Percentiles rank a stretch among this genome's conserved stretches.
Conservation (phyloP, 1,140 invertebrate species). For the Mycetomoellerius zeteki region DNA sequence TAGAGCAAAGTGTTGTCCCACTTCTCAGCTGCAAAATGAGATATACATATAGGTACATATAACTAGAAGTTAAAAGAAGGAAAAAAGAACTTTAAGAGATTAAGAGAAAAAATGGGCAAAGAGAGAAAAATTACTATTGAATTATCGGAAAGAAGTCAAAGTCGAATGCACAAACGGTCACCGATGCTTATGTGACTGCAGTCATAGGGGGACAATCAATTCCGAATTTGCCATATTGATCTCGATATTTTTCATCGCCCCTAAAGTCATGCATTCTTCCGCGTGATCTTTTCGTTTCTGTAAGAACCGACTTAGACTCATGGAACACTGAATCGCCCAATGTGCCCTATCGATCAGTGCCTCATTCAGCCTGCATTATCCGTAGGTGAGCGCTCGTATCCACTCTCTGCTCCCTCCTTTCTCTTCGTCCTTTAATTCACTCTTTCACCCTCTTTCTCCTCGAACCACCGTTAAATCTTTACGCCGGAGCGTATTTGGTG, state of each 20-base stretch:
- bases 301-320: slow-evolving; percentile 21
- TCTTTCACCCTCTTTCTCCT: slow-evolving; percentile 38
- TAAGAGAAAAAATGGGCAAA: not conserved
- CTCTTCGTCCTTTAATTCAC: slow-evolving; percentile 42
- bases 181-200: not conserved
- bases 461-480: slow-evolving; percentile 52
- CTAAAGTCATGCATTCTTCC: slow-evolving; percentile 22
- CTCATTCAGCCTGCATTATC: slow-evolving; percentile 37
- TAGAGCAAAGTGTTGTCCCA: not conserved
- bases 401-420: not conserved
- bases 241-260: slow-evolving; percentile 29
- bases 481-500: slow-evolving; percentile 56
- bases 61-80: not conserved
- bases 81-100: not conserved
- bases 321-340: slow-evolving; percentile 17
- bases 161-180: slow-evolving; percentile 8
- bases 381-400: slow-evolving; percentile 28
- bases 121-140: not conserved
- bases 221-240: slow-evolving; percentile 40
- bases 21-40: not conserved
- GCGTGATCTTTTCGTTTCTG: slow-evolving; percentile 4
- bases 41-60: no score
- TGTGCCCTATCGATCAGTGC: slow-evolving; percentile 64
- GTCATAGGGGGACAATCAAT: slow-evolving; percentile 28
- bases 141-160: slow-evolving; percentile 37